phyloP scores from a whole-genome alignment of 1,140 invertebrate species.

The Micrasema longulum region DNA sequence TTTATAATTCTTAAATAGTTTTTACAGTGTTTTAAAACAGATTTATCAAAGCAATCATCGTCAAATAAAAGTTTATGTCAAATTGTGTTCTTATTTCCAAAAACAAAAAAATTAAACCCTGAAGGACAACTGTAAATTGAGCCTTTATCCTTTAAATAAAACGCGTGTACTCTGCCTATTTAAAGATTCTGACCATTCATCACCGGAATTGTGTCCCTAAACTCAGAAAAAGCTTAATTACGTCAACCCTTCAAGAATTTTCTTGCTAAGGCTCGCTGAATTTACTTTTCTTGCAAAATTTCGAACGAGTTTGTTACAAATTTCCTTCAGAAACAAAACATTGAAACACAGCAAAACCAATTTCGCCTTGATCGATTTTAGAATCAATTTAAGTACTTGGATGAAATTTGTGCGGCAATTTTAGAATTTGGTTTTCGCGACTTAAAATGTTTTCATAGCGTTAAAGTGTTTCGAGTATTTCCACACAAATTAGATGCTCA shows the following conservation, averaged over 20 bases:
- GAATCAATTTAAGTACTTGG: slow-evolving; percentile 16
- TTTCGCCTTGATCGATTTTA: slow-evolving; percentile 9
- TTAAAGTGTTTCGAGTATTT: background rate
- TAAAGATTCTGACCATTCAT: background rate
- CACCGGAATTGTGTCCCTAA: background rate
- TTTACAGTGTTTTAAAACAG: no score
- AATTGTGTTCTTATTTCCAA: no score
- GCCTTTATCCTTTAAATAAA: no score
- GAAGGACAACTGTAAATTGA: no score
- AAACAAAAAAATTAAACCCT: no score
- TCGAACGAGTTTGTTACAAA: background rate
- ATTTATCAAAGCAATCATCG: no score
- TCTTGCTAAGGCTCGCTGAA: background rate
- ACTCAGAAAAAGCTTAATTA: background rate
- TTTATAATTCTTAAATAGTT: no score
- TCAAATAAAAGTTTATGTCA: no score
- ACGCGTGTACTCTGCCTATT: no score
- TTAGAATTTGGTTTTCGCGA: background rate
- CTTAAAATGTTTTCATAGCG: slow-evolving; percentile 11
- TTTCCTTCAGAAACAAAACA: slow-evolving; percentile 14
- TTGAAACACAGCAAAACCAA: slow-evolving; percentile 26
- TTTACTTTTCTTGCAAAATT: background rate
- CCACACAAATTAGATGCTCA: slow-evolving; percentile 1
- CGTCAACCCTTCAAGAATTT: background rate
- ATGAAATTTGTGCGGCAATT: slow-evolving; percentile 6